phyloP scores from a whole-genome alignment of 2,113 vertebrate genomes.

The Bujurquina vittata region DNA sequence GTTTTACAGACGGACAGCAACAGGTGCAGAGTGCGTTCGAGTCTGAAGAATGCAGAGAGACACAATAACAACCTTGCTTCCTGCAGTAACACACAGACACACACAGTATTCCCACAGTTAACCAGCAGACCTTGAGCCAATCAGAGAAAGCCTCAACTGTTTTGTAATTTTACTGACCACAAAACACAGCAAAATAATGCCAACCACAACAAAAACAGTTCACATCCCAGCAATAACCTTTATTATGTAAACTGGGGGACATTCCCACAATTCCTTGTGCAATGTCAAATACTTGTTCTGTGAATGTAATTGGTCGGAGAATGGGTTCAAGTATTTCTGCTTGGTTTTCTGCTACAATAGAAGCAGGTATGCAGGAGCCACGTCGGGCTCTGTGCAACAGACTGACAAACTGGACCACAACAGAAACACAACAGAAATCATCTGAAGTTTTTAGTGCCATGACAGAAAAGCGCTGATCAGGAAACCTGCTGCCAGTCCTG shows the following conservation, averaged over 20 bases:
- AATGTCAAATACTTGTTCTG: background rate
- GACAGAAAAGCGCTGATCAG: background rate
- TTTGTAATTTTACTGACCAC: conserved; percentile 19
- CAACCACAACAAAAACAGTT: background rate
- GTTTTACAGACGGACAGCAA: conserved; percentile 56
- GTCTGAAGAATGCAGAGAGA: conserved; percentile 64
- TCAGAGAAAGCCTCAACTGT: conserved; percentile 35
- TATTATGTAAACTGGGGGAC: background rate
- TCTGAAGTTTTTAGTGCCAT: background rate
- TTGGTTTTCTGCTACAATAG: background rate
- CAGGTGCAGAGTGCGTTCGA: conserved; percentile 70
- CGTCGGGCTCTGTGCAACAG: background rate
- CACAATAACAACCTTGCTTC: conserved; percentile 64
- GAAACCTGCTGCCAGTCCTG: background rate
- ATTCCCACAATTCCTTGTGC: background rate
- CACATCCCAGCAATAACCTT: background rate
- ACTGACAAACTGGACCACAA: background rate
- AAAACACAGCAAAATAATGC: conserved; percentile 9
- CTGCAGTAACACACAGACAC: conserved; percentile 38
- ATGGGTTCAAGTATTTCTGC: too few species aligned
- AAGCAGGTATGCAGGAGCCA: background rate
- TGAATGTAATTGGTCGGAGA: too few species aligned
- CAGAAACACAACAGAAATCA: background rate
- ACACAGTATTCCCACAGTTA: conserved; percentile 64
- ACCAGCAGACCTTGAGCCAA: conserved; percentile 14